Base-by-base conservation (phyloP, 2,113 vertebrate species). In the Rhodinocichla rosea region DNA sequence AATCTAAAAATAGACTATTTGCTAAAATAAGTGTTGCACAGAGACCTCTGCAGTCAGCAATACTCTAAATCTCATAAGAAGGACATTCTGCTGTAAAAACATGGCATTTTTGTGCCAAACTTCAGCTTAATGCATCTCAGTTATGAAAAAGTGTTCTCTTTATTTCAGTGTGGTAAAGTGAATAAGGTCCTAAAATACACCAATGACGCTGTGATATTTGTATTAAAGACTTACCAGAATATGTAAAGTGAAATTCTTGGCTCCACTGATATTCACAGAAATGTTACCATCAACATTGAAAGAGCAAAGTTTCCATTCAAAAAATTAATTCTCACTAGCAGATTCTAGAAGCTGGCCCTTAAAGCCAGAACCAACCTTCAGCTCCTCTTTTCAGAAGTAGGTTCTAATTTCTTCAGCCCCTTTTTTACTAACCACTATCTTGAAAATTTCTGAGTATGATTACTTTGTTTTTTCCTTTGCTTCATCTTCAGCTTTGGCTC, bases 1-100 rank as follows among this genome's bases (percentile, higher is more conserved):
- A 15, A 49, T 55, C 92, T 96, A 94, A 96, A 97, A 95, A 93
- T 85, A 95, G 88, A 75, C 20, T 70, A 77, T 87, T 85, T 94
- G 35, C 77, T 93, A 92, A 96, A 93, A 87, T 92, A 95, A 91
- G 62, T 42, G 13, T 90, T 89, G 69, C 80, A 81, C 27, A 94
- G 50, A 80, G 89, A 68, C 59, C 65, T 90, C 70, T 88, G 62
- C 81, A 94, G 67, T 79, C 85, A 96, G 89, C 68, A 90, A 53
- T 60, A 90, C 26, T 47, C 27, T 67, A 83, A 73, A 64, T 86
- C 73, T 44, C 82, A 35, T 67, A 62, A 86, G 65, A 81, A 92
- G 65, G 47, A 45, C 44, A 57, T 82, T 89, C 42, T 79, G 32
- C 44, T 84, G 28, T 56, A 76, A 84, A 91, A 92, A 67, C 15